These are phyloP conservation scores for Leptopilina drosophilae DNA, from an alignment of 2,888 invertebrate genomes.

Conservation along the genomic window DNA sequence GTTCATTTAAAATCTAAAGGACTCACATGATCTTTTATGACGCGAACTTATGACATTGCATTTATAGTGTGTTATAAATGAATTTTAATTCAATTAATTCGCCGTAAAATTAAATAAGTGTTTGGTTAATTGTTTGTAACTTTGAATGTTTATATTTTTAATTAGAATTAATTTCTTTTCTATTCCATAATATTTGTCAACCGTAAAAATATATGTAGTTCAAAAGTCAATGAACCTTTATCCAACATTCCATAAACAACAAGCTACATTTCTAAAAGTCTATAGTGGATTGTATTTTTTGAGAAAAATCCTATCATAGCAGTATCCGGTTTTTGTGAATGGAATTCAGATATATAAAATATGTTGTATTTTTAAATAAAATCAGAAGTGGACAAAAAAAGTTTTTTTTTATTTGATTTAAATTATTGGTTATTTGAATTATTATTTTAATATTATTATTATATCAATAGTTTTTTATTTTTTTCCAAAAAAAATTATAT, in stretches of 20 bases:
- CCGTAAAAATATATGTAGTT: neutral
- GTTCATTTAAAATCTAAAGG: constrained; percentile 16
- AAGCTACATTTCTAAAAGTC: constrained; percentile 16
- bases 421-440: too few species aligned
- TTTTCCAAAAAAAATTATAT: too few species aligned
- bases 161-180: neutral
- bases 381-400: neutral
- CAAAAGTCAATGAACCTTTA: constrained; percentile 21
- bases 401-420: too few species aligned
- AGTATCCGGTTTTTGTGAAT: constrained; percentile 7
- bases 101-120: neutral
- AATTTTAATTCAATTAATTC: constrained; percentile 20
- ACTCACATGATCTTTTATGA: constrained; percentile 15
- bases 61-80: constrained; percentile 1
- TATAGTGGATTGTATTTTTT: neutral
- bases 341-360: constrained; percentile 3
- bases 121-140: neutral
- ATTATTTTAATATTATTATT: too few species aligned
- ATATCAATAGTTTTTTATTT: neutral
- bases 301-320: constrained; percentile 1
- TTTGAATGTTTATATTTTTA: neutral
- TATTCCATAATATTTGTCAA: neutral
- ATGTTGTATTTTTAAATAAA: neutral
- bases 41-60: constrained; percentile 5
- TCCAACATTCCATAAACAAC: neutral